A percentile compares a stretch with the other conserved stretches of the same genome.
Conservation (phyloP, 2,888 invertebrate species). For the Drosophila sordidula region DNA sequence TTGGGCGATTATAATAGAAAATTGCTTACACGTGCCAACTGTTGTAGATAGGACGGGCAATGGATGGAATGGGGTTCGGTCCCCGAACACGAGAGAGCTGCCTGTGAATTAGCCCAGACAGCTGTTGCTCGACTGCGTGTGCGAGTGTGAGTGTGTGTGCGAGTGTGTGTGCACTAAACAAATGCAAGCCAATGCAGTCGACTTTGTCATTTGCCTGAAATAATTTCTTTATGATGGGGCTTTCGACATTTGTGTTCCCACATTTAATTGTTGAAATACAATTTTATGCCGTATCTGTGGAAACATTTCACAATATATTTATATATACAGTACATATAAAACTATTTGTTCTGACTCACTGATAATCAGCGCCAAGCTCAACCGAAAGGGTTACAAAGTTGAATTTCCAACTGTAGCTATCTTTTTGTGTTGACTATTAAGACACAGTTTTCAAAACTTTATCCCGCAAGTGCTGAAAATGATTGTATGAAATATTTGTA, state of each 20-base stretch:
- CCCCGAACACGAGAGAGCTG: slow-evolving; percentile 15
- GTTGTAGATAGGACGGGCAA: slow-evolving; percentile 37
- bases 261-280: not conserved
- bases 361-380: too few relatives aligned
- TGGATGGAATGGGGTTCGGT: slow-evolving; percentile 4
- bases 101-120: slow-evolving; percentile 30
- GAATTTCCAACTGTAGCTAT: not conserved
- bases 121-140: slow-evolving; percentile 28
- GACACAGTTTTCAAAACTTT: too few relatives aligned
- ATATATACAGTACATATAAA: not conserved
- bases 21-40: slow-evolving; percentile 76
- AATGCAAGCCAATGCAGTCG: slow-evolving; percentile 47
- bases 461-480: too few relatives aligned
- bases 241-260: not conserved
- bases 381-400: not conserved
- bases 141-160: slow-evolving; percentile 12
- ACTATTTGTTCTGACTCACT: not conserved
- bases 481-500: too few relatives aligned
- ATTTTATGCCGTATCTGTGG: slow-evolving; percentile 1
- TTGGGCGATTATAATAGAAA: slow-evolving; percentile 66
- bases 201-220: slow-evolving; percentile 35
- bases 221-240: slow-evolving; percentile 8
- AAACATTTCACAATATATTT: not conserved
- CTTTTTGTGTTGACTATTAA: too few relatives aligned
- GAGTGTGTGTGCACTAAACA: slow-evolving; percentile 50